Evolutionary conservation across 2,888 invertebrate species (phyloP), one percentile per base, ranked within the genome.

Genomic region (Crossocerus cetratus): DNA sequence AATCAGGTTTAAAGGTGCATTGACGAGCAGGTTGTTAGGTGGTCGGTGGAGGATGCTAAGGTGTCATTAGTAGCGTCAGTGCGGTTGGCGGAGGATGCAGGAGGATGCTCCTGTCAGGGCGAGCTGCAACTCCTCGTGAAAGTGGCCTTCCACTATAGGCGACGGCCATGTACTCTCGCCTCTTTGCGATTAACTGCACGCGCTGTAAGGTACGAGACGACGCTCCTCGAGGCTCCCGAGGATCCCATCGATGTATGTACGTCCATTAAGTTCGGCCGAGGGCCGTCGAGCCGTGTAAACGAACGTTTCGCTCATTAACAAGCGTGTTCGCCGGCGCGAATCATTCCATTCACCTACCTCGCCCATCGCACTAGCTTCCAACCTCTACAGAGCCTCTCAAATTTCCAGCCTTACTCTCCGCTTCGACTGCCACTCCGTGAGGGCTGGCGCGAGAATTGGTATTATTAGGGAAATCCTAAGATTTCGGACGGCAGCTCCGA

Each of bases 251-350:
- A 70, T 63, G 49, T 42, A 16, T 16, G 49, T 14, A 55, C 64
- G 61, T 64, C 58, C 67, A 74, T 74, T 64, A 73, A 67, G 62
- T 71, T 57, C 22, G 20, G 55, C 54, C 55, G 63, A 43, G 55
- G 20, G 60, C 53, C 63, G 67, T 63, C 61, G 60, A 58, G 54
- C 61, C 69, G 57, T 67, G 69, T 65, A 78, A 72, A 55, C 57
- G 62, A 69, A 57, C 65, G 62, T 75, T 78, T 78, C 69, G 65
- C 78, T 71, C 72, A 62, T 77, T 76, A 77, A 70, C 68, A 62
- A 65, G 67, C 65, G 49, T 73, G 77, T 68, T 70, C 77, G 58
- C 57, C 68, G 77, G 63, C 70, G 75, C 71, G 75, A 77, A 75
- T 77, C 72, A 75, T 72, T 75, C 64, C 56, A 68, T 76, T 75